These are phyloP conservation scores for Pediacus dermestoides DNA, from an alignment of 2,888 invertebrate species.

Conservation along the genomic window DNA sequence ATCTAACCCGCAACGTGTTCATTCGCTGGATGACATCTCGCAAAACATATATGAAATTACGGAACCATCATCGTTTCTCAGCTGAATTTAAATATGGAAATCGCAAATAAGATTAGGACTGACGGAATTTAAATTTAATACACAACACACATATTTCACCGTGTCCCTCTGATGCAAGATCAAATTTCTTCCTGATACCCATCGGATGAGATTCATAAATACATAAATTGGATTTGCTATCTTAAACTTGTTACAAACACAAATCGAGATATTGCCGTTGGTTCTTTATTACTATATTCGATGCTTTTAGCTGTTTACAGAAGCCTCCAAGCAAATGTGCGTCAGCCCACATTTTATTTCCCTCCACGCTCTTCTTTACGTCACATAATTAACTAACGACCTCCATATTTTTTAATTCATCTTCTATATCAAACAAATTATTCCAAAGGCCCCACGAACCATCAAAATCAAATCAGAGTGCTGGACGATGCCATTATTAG, in stretches of 20 bases:
- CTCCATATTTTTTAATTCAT: no score
- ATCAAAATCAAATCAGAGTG: no score
- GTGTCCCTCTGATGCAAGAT: constrained; percentile 5
- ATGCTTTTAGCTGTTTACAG: no score
- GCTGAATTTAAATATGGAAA: constrained; percentile 35
- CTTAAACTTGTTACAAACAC: constrained; percentile 4
- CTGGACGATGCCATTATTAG: no score
- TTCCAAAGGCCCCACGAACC: no score
- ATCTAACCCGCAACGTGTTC: constrained; percentile 30
- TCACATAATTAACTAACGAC: no score
- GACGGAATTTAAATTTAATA: constrained; percentile 33
- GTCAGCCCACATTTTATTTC: no score
- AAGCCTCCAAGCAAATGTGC: no score
- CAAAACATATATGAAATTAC: constrained; percentile 32
- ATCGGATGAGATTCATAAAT: constrained; percentile 8
- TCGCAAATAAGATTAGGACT: constrained; percentile 32
- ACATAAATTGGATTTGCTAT: constrained; percentile 9
- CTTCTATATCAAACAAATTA: no score
- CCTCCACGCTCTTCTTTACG: no score
- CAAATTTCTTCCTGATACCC: constrained; percentile 9
- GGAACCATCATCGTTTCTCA: constrained; percentile 31
- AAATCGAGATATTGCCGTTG: constrained; percentile 4
- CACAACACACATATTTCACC: constrained; percentile 15
- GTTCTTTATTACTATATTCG: no score
- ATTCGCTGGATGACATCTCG: constrained; percentile 28